phyloP scores from a whole-genome alignment of 2,888 invertebrate species.

The Tetranychus piercei region DNA sequence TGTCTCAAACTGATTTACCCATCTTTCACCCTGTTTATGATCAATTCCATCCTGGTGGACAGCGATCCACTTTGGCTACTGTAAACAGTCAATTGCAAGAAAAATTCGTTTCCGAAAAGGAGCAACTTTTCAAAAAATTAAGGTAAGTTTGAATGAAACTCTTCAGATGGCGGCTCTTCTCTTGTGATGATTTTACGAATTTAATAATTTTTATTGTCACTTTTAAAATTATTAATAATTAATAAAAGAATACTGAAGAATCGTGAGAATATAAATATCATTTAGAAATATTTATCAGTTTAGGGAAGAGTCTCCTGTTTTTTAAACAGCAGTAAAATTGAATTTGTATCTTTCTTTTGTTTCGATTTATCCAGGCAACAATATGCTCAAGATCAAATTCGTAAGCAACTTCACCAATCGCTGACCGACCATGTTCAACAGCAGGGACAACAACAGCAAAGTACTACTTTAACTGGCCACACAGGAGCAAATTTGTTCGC shows the following conservation, averaged over 20 bases:
- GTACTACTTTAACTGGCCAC: neutral
- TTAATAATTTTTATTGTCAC: neutral
- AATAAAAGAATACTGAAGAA: too few species aligned
- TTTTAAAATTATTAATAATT: neutral
- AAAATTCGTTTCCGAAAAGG: neutral
- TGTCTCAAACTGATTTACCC: neutral
- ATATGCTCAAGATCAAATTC: neutral
- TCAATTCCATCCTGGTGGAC: neutral
- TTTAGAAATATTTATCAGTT: too few species aligned
- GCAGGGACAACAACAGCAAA: slow-evolving; percentile 1
- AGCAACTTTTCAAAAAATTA: slow-evolving; percentile 2
- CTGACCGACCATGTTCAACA: neutral
- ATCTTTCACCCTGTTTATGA: neutral
- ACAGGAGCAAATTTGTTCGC: neutral
- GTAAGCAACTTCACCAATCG: neutral
- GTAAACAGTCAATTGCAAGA: neutral
- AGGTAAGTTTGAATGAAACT: neutral
- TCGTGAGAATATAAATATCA: too few species aligned
- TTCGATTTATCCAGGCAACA: neutral
- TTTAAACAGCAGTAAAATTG: too few species aligned
- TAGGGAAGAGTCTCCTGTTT: too few species aligned
- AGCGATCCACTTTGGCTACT: neutral
- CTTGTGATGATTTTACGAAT: neutral
- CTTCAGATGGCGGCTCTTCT: neutral
- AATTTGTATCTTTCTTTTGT: too few species aligned